Percentiles rank a stretch among this genome's conserved stretches.
Conservation (phyloP, 2,888 invertebrate genomes). For the Agonopterix arenella region DNA sequence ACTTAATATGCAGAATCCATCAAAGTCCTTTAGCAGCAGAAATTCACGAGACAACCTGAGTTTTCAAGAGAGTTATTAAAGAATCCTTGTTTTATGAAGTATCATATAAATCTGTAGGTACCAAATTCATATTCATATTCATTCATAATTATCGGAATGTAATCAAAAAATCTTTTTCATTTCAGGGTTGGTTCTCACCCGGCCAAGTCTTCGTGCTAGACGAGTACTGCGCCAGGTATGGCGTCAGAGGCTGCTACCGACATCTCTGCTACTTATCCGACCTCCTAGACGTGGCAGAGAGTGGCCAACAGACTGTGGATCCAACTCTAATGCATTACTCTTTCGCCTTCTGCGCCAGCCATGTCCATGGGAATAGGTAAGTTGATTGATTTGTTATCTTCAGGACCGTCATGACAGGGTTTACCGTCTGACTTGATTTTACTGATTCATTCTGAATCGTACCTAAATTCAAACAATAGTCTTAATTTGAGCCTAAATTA, state of each 20-base stretch:
- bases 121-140: no score
- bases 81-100: background rate
- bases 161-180: slow-evolving; percentile 6
- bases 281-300: slow-evolving; percentile 95
- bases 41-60: no score
- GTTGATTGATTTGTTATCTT: slow-evolving; percentile 19
- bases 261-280: slow-evolving; percentile 98
- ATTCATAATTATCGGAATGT: no score
- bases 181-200: slow-evolving; percentile 99
- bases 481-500: no score
- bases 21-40: no score
- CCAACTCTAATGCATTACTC: slow-evolving; percentile 99
- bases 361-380: slow-evolving; percentile 99
- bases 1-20: no score
- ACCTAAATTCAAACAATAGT: no score
- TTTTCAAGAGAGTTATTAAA: no score
- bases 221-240: slow-evolving; percentile 98
- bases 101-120: background rate
- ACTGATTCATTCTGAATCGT: no score
- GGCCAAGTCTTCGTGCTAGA: slow-evolving; percentile 99
- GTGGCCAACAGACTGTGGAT: slow-evolving; percentile 94
- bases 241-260: slow-evolving; percentile 97
- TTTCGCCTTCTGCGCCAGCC: slow-evolving; percentile 99
- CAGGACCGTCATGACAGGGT: no score
- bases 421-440: no score